Percentiles rank a stretch among this genome's conserved stretches.
Evolutionary conservation across 2,113 vertebrate species (phyloP).

Genomic region (Myiopsitta monachus): DNA sequence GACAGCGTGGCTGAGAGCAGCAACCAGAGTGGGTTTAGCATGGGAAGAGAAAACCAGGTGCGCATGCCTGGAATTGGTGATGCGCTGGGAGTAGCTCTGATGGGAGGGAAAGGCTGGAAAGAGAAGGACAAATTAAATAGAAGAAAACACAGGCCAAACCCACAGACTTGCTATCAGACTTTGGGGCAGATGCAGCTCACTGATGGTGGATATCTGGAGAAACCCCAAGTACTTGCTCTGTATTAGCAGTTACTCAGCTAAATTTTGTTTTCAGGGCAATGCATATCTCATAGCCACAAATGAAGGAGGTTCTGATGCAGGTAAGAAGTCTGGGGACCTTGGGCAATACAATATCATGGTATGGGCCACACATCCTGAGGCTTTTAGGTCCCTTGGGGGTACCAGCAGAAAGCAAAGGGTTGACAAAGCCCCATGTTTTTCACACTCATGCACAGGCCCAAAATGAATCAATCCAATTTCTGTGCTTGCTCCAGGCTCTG

Average conservation of each 20-base stretch:
- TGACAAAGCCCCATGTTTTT: neutral
- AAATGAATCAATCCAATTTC: neutral
- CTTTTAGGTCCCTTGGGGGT: neutral
- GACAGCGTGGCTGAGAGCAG: neutral
- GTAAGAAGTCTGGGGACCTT: neutral
- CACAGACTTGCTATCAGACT: accelerated
- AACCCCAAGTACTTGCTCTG: neutral
- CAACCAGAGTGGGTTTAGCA: accelerated
- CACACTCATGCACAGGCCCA: neutral
- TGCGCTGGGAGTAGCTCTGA: neutral
- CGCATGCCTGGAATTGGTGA: neutral
- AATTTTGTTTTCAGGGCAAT: neutral
- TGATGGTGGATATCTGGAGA: neutral
- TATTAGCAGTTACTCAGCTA: neutral
- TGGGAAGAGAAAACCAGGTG: accelerated
- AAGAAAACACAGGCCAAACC: neutral
- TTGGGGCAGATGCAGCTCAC: neutral
- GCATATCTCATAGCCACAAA: accelerated
- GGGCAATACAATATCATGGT: neutral
- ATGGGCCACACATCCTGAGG: accelerated
- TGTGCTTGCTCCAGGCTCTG: neutral
- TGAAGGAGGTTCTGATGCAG: neutral
- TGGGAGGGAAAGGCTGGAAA: neutral
- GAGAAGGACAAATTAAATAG: neutral
- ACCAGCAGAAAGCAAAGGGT: neutral